phyloP scores from a whole-genome alignment of 1,140 invertebrate genomes.

The Metopolophium dirhodum region DNA sequence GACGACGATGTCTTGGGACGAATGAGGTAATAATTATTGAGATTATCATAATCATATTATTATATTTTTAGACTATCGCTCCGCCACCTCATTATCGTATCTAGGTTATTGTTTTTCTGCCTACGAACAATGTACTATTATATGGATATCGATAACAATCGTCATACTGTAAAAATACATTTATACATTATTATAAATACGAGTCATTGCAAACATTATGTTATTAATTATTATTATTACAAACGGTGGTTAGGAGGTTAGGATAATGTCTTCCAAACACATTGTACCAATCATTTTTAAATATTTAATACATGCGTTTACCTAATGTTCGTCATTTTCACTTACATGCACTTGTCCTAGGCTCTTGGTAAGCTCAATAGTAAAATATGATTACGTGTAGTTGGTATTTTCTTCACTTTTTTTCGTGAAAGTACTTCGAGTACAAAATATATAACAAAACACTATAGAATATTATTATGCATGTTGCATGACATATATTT shows the following conservation, averaged over 20 bases:
- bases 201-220: background rate
- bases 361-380: constrained; percentile 48
- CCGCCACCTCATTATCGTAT: background rate
- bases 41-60: background rate
- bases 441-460: background rate
- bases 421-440: background rate
- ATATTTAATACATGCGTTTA: constrained; percentile 1
- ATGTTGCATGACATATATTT: constrained; percentile 53
- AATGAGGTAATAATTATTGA: constrained; percentile 63
- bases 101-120: background rate
- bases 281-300: constrained; percentile 15
- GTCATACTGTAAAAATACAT: background rate
- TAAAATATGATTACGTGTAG: constrained; percentile 24
- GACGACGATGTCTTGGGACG: constrained; percentile 82
- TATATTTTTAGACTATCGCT: background rate
- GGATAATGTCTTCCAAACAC: background rate
- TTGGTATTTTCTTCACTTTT: constrained; percentile 36
- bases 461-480: constrained; percentile 5
- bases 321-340: constrained; percentile 54
- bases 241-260: background rate
- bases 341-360: constrained; percentile 56
- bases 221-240: constrained; percentile 8
- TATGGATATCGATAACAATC: background rate
- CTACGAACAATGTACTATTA: background rate
- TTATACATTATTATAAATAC: background rate